Evolutionary conservation across 2,113 vertebrate species (phyloP).

Genomic region (Hystrix brachyura): DNA sequence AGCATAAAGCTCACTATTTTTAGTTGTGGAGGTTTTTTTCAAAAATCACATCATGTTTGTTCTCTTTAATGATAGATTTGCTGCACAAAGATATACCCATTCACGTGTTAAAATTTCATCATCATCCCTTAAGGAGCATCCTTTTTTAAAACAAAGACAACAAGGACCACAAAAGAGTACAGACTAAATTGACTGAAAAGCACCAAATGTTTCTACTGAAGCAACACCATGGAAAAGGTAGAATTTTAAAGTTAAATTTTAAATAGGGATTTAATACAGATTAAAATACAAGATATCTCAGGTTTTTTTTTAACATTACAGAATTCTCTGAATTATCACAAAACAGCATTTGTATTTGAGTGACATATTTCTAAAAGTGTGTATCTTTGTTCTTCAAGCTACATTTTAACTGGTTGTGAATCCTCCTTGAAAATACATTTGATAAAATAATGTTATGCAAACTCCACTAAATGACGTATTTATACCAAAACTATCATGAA

Average conservation of each 20-base stretch:
- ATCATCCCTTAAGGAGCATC: not conserved
- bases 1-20: not conserved
- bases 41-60: not conserved
- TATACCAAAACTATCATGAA: constrained; percentile 29
- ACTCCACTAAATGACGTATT: not conserved
- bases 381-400: constrained; percentile 1
- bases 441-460: not conserved
- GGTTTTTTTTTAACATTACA: not conserved
- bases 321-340: not conserved
- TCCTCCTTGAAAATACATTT: not conserved
- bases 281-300: not conserved
- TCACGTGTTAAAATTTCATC: not conserved
- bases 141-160: not conserved
- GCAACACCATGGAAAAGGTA: not conserved
- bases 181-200: not conserved
- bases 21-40: not conserved
- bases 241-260: constrained; percentile 15
- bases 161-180: not conserved
- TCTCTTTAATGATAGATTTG: not conserved
- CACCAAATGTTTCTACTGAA: not conserved
- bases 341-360: not conserved
- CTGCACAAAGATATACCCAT: not conserved
- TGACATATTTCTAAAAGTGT: not conserved
- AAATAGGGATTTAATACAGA: not conserved
- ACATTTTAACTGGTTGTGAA: not conserved